Conservation (phyloP, 2,113 vertebrate genomes). For the Datnioides undecimradiatus region DNA sequence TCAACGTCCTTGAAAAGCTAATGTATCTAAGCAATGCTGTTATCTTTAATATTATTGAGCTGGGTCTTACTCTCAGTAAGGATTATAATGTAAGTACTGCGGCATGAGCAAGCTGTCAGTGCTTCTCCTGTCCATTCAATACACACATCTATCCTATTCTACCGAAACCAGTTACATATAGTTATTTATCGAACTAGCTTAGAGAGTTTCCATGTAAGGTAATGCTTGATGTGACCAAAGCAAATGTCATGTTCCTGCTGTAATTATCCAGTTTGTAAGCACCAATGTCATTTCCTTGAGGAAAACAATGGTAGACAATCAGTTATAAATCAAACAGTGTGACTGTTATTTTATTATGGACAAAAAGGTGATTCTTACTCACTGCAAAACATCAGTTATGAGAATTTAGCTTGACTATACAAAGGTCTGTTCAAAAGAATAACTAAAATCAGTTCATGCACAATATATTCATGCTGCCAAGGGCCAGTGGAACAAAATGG, state of each 20-base stretch:
- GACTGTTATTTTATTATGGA: not conserved
- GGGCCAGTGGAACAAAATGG: not conserved
- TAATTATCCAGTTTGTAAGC: not conserved
- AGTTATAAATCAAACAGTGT: not conserved
- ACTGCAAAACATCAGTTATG: not conserved
- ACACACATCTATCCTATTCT: not conserved
- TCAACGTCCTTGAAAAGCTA: conserved; percentile 1
- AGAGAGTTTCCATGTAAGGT: not conserved
- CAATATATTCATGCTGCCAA: not conserved
- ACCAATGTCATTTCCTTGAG: not conserved
- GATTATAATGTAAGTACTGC: not conserved
- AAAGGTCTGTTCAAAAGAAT: not conserved
- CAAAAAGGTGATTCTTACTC: not conserved
- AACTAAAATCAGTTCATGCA: not conserved
- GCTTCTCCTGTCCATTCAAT: not conserved
- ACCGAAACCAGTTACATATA: conserved; percentile 10
- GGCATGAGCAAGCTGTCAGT: not conserved
- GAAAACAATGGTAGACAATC: not conserved
- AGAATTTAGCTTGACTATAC: conserved; percentile 3
- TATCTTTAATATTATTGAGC: conserved; percentile 7
- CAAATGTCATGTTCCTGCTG: not conserved
- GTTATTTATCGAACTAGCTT: conserved; percentile 13
- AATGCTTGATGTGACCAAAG: not conserved
- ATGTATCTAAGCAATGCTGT: not conserved
- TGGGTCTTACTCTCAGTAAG: not conserved